Conservation (phyloP, 2,797 vertebrate genomes). For the Neoniphon sammara region DNA sequence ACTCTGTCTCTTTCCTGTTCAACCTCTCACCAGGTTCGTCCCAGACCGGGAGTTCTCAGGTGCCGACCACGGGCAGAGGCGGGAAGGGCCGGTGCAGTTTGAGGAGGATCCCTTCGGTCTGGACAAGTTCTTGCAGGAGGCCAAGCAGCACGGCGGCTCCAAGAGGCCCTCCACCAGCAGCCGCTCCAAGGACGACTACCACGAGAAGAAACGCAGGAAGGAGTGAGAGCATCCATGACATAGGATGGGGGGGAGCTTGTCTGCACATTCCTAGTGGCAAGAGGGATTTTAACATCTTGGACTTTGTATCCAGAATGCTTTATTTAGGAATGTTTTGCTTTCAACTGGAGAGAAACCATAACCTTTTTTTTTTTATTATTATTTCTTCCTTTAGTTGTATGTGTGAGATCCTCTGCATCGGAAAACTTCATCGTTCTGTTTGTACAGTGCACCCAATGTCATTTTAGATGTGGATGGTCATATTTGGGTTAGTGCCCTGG, state of each 20-base stretch:
- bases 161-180: conserved; percentile 93
- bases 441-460: conserved; percentile 5
- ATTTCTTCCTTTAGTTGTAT: not conserved
- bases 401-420: conserved; percentile 19
- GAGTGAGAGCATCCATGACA: conserved; percentile 81
- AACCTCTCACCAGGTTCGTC: conserved; percentile 81
- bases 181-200: conserved; percentile 95
- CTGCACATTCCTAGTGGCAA: not conserved
- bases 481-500: conserved; percentile 3
- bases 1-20: not conserved
- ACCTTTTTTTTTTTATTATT: not conserved
- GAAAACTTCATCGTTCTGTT: not conserved
- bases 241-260: not conserved
- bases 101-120: conserved; percentile 99
- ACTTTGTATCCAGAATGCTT: conserved; percentile 29
- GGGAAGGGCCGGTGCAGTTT: conserved; percentile 96
- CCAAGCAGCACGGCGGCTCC: conserved; percentile 96
- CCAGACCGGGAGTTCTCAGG: conserved; percentile 96
- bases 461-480: conserved; percentile 4
- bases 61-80: conserved; percentile 88
- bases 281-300: conserved; percentile 17
- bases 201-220: conserved; percentile 98
- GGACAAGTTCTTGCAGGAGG: conserved; percentile 99
- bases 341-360: conserved; percentile 1
- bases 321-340: conserved; percentile 17